These are phyloP conservation scores for Chloromyia formosa DNA, from an alignment of 2,888 invertebrate species.

Conservation along the genomic window DNA sequence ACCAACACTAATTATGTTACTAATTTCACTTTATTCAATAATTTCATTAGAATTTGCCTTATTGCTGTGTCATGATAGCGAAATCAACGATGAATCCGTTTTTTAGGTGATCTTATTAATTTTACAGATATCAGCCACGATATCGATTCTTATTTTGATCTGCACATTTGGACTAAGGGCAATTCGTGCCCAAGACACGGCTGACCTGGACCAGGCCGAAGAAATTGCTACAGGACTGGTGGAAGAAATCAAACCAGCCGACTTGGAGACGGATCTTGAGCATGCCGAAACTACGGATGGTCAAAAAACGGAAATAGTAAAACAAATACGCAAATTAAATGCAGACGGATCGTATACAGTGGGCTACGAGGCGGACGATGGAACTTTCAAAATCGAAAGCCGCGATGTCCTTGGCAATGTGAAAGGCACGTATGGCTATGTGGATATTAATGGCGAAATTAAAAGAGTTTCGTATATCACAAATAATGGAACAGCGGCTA, in stretches of 20 bases:
- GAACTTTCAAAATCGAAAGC: constrained; percentile 86
- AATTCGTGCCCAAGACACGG: constrained; percentile 44
- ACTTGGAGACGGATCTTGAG: constrained; percentile 60
- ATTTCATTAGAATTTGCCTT: no score
- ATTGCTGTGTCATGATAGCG: constrained; percentile 8
- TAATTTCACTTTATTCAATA: no score
- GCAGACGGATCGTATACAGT: constrained; percentile 86
- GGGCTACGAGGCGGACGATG: constrained; percentile 86
- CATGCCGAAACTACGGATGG: constrained; percentile 72
- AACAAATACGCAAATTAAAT: constrained; percentile 82
- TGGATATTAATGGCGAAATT: constrained; percentile 79
- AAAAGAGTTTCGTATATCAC: constrained; percentile 80
- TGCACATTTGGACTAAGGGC: constrained; percentile 50
- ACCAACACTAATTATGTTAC: no score
- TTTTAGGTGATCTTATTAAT: constrained; percentile 49
- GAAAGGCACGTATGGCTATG: constrained; percentile 84
- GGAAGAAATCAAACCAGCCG: constrained; percentile 51
- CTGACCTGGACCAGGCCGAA: constrained; percentile 11
- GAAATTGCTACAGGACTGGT: constrained; percentile 51
- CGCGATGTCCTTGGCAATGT: constrained; percentile 81
- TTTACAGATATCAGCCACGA: constrained; percentile 55
- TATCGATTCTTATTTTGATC: constrained; percentile 53
- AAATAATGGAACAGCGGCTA: constrained; percentile 66
- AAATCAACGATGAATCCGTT: constrained; percentile 33
- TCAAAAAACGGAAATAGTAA: constrained; percentile 78